Percentiles rank a stretch among this genome's conserved stretches.
These are phyloP conservation scores for Luperina nickerlii DNA, from an alignment of 2,888 invertebrate genomes.

Conservation along the genomic window DNA sequence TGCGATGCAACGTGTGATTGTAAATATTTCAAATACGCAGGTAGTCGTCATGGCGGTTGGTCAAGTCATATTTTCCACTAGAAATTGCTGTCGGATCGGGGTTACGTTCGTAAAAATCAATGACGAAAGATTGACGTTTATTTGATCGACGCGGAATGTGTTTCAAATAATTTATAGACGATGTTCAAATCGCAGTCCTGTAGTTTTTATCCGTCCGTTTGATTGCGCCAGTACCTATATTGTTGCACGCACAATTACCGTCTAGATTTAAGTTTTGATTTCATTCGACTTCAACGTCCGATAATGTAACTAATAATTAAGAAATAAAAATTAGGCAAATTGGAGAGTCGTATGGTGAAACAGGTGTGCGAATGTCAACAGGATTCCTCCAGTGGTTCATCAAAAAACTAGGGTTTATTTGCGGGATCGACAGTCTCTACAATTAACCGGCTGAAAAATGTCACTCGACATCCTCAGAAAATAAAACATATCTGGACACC, in stretches of 20 bases:
- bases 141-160: conserved; percentile 73
- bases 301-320: conserved; percentile 22
- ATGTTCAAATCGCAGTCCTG: conserved; percentile 64
- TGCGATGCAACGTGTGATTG: conserved; percentile 57
- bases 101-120: conserved; percentile 66
- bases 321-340: conserved; percentile 66
- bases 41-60: conserved; percentile 63
- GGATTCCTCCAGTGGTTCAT: conserved; percentile 78
- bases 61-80: conserved; percentile 56
- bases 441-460: conserved; percentile 88
- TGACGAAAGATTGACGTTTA: conserved; percentile 71
- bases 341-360: conserved; percentile 66
- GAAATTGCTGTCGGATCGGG: conserved; percentile 62
- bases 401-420: conserved; percentile 84
- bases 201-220: conserved; percentile 56
- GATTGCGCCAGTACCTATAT: conserved; percentile 41
- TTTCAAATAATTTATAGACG: conserved; percentile 69
- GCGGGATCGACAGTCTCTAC: conserved; percentile 74
- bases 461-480: conserved; percentile 83
- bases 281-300: conserved; percentile 4
- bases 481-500: conserved; percentile 80
- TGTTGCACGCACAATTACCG: conserved; percentile 47
- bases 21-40: conserved; percentile 48
- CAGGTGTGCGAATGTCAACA: conserved; percentile 81
- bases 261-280: conserved; percentile 33